Percentiles rank a stretch among this genome's conserved stretches.
phyloP scores from a whole-genome alignment of 92 coral and sea anemone genomes.

The Bergia puertoricense region DNA sequence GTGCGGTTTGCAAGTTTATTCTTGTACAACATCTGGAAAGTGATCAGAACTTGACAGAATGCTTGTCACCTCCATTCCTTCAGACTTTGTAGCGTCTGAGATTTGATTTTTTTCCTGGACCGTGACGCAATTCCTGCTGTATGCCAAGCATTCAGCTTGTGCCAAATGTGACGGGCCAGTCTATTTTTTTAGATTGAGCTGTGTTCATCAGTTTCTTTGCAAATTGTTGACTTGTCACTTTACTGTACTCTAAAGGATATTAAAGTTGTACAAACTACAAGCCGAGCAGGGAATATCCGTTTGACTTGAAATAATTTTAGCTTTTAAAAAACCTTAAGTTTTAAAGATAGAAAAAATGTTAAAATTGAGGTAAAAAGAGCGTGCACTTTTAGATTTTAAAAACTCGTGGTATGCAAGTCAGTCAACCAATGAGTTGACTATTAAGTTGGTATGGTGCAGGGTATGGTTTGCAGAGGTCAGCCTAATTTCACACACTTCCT shows the following conservation, averaged over 20 bases:
- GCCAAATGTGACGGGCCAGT: conserved; percentile 14
- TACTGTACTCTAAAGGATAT: background rate
- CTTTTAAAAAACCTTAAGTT: background rate
- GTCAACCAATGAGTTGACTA: background rate
- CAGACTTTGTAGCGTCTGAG: conserved; percentile 32
- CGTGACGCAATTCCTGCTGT: conserved; percentile 23
- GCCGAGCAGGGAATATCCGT: no score
- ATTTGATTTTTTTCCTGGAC: background rate
- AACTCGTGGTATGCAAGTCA: background rate
- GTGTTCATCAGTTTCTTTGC: background rate
- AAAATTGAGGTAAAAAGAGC: no score
- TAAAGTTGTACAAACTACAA: no score
- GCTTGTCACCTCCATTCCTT: background rate
- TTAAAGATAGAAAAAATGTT: no score
- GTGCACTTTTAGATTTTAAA: no score
- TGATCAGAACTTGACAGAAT: background rate
- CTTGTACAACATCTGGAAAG: conserved; percentile 28
- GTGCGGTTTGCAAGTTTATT: background rate
- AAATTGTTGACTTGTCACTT: background rate
- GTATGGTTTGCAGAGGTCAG: background rate
- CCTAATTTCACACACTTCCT: background rate
- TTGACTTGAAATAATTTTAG: background rate
- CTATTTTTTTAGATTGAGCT: background rate
- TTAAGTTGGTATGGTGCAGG: background rate
- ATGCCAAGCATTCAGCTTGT: conserved; percentile 11